phyloP scores from a whole-genome alignment of 2,888 invertebrate genomes.

The Chironomus tentans region DNA sequence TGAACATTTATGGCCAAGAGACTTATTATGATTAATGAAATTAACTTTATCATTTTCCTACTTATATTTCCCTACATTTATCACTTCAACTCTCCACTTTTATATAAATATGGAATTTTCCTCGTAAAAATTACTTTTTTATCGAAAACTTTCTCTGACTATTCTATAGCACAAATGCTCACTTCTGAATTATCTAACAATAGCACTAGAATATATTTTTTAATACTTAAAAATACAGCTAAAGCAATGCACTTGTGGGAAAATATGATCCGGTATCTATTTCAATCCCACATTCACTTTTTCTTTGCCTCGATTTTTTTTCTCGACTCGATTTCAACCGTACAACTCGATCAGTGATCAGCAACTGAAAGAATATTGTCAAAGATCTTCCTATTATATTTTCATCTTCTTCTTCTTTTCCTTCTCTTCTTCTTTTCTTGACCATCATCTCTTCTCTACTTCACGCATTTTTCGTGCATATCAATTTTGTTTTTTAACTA shows the following conservation, averaged over 20 bases:
- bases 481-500: neutral
- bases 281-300: neutral
- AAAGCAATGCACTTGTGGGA: neutral
- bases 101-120: neutral
- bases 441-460: neutral
- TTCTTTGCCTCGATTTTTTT: neutral
- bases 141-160: neutral
- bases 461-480: neutral
- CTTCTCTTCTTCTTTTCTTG: too few relatives aligned
- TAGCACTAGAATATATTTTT: neutral
- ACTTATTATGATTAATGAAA: constrained; percentile 2
- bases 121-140: neutral
- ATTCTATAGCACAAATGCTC: too few relatives aligned
- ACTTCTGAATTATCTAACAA: too few relatives aligned
- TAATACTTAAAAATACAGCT: neutral
- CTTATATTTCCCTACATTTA: neutral
- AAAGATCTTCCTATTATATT: constrained; percentile 3
- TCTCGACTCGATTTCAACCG: neutral
- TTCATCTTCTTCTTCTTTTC: neutral
- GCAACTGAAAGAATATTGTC: neutral
- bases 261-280: neutral
- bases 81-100: neutral
- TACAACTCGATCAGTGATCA: neutral
- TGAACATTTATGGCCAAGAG: neutral
- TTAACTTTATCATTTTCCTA: neutral